Evolutionary conservation across 2,797 vertebrate genomes (phyloP).

Genomic region (Lerista edwardsae): DNA sequence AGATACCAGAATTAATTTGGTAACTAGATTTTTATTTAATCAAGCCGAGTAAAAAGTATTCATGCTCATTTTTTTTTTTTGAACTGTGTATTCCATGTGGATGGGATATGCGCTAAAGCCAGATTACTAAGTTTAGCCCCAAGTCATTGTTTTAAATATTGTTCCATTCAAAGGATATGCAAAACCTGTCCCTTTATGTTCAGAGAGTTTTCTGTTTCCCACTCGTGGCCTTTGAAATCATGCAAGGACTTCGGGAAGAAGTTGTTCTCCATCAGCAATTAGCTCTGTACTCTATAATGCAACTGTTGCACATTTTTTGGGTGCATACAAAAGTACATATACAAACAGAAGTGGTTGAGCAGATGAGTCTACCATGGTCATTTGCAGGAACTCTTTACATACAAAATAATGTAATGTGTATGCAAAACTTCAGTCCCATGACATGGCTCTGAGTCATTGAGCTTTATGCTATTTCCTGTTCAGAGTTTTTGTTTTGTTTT

Average conservation of each 20-base stretch:
- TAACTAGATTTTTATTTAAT: too few species aligned
- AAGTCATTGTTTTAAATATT: background rate
- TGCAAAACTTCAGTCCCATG: constrained; percentile 61
- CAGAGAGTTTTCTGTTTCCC: background rate
- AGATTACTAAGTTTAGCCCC: background rate
- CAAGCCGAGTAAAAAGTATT: too few species aligned
- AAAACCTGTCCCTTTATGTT: background rate
- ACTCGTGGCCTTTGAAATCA: background rate
- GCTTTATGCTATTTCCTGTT: constrained; percentile 56
- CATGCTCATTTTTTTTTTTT: too few species aligned
- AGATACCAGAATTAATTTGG: too few species aligned
- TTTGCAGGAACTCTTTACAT: constrained; percentile 57
- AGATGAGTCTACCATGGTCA: constrained; percentile 42
- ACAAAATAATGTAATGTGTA: constrained; percentile 63
- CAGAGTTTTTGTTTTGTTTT: constrained; percentile 33
- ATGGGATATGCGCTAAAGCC: too few species aligned
- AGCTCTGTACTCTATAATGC: background rate
- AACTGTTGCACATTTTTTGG: background rate
- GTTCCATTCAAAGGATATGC: background rate
- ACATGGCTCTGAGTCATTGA: constrained; percentile 61
- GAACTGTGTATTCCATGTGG: too few species aligned
- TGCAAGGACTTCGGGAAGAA: background rate
- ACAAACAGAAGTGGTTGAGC: constrained; percentile 34
- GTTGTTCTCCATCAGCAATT: background rate
- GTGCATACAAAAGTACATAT: background rate